phyloP scores from a whole-genome alignment of 2,797 vertebrate genomes.

The Lerista edwardsae region DNA sequence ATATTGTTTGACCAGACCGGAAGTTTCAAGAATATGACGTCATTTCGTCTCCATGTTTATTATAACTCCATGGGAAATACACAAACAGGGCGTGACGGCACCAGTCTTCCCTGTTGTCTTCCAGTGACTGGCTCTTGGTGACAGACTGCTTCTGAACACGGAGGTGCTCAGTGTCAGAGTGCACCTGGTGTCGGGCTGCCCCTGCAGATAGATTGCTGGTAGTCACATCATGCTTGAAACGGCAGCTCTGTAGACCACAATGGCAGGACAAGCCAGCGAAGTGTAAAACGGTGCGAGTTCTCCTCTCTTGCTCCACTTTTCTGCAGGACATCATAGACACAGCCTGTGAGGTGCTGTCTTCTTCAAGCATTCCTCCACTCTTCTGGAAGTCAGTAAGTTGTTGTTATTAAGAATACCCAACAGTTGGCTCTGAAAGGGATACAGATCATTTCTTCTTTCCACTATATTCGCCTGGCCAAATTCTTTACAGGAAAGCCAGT shows the following conservation, averaged over 20 bases:
- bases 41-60: too few relatives aligned
- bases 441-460: constrained; percentile 9
- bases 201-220: too few relatives aligned
- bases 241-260: background rate
- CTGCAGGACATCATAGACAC: constrained; percentile 89
- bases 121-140: too few relatives aligned
- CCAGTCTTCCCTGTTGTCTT: too few relatives aligned
- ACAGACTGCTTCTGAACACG: too few relatives aligned
- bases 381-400: constrained; percentile 96
- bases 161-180: too few relatives aligned
- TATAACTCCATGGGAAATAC: too few relatives aligned
- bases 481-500: background rate
- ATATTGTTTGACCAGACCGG: too few relatives aligned
- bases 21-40: too few relatives aligned
- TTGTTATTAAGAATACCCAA: too few relatives aligned
- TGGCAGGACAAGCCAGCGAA: background rate
- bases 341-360: constrained; percentile 92
- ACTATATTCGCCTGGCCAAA: constrained; percentile 1
- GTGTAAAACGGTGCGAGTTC: background rate
- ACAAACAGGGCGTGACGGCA: too few relatives aligned
- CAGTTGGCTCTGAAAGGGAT: background rate
- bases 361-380: constrained; percentile 91
- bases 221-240: background rate
- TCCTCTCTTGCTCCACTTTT: background rate
- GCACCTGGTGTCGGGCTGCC: too few relatives aligned